A percentile compares a stretch with the other conserved stretches of the same genome.
Conservation (phyloP, 2,113 vertebrate species). For the Spizaetus ornatus region DNA sequence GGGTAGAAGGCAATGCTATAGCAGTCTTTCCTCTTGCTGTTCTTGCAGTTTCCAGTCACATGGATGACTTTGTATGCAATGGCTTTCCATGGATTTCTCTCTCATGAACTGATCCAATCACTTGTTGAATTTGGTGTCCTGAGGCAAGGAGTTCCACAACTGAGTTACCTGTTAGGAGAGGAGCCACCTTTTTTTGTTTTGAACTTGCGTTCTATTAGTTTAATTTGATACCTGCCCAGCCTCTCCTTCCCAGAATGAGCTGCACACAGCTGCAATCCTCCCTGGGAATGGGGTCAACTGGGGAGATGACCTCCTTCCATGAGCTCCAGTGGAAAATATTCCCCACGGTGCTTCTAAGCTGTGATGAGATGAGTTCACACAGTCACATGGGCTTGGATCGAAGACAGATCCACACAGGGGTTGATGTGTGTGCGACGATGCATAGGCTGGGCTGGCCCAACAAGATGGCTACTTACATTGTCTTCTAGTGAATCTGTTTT, state of each 20-base stretch:
- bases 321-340: not conserved
- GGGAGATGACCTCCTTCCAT: not conserved
- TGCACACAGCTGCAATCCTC: not conserved
- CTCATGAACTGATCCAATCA: not conserved
- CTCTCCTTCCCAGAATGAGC: not conserved
- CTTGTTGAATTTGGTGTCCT: not conserved
- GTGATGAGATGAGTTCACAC: not conserved
- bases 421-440: fast-evolving
- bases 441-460: not conserved
- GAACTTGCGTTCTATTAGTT: not conserved
- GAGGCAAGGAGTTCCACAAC: not conserved
- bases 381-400: not conserved
- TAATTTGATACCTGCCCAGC: not conserved
- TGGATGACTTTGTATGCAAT: not conserved
- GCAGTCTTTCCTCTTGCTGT: not conserved
- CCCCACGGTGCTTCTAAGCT: not conserved
- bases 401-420: not conserved
- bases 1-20: not conserved
- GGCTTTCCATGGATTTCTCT: not conserved
- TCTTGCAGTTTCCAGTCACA: not conserved
- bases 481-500: not conserved
- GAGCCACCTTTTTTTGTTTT: not conserved
- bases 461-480: not conserved
- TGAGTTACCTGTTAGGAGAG: not conserved
- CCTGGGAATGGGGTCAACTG: not conserved